phyloP scores from a whole-genome alignment of 2,888 invertebrate species.

The Tipula lateralis region DNA sequence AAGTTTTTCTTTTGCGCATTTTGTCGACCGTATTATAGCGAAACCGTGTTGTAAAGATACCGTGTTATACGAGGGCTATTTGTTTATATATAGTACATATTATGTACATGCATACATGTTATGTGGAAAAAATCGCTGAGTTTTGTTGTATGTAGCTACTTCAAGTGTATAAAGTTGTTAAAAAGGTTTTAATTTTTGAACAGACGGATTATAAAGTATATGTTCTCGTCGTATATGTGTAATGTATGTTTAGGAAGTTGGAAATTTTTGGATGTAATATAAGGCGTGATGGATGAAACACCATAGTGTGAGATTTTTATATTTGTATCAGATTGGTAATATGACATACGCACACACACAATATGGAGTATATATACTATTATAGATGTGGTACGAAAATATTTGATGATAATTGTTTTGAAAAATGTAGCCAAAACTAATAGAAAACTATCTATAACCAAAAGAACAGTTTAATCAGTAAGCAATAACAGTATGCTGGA shows the following conservation, averaged over 20 bases:
- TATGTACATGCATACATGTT: background rate
- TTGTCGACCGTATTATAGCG: too few species aligned
- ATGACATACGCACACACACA: too few species aligned
- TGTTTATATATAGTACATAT: background rate
- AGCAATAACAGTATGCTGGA: too few species aligned
- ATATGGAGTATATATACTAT: too few species aligned
- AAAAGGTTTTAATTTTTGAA: slow-evolving; percentile 11
- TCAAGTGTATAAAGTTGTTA: background rate
- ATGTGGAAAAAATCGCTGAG: background rate
- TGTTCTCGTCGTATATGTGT: background rate
- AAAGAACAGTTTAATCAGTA: too few species aligned
- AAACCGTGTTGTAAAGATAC: too few species aligned
- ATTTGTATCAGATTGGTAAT: background rate
- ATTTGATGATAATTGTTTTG: too few species aligned
- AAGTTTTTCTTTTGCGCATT: too few species aligned
- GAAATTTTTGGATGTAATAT: background rate
- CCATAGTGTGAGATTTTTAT: background rate
- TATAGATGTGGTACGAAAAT: too few species aligned
- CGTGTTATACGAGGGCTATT: too few species aligned
- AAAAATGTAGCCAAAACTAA: too few species aligned
- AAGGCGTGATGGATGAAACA: background rate
- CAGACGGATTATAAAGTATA: background rate
- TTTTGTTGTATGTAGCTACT: background rate
- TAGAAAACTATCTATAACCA: too few species aligned
- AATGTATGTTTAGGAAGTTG: background rate